Base-by-base conservation (phyloP, 2,888 invertebrate species). In the Hecatera dysodea region DNA sequence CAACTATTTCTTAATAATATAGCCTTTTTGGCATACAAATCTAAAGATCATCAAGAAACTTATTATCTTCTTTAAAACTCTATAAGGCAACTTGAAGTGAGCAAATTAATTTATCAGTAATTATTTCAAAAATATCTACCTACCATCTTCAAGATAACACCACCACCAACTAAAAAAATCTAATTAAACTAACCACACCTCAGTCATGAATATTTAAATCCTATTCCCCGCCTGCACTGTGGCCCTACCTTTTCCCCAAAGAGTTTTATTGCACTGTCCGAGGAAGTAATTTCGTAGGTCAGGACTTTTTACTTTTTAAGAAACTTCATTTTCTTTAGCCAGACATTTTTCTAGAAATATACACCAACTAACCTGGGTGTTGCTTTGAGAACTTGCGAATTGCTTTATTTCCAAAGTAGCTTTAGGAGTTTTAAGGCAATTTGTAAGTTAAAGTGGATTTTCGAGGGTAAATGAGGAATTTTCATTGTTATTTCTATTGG, bases 201-300 rank as follows among this genome's bases (percentile, higher is more conserved):
- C 15, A 8, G 22, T 71, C 46, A 73, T 77, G 70, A 68, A 67
- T 68, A 77, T 67, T 78, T 39, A 74, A 53, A 12, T 4, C n/a
- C 12, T 2, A 4, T 27, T 22, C 9, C 59, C 74, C 91, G 91
- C 93, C 78, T 2, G 0, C 69, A 83, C n/a, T 85, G 76, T 44
- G 69, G 72, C 93, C 90, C 61, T 82, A 78, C 89, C 84, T 85
- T 86, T 86, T 81, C 88, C 92, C 94, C 93, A 94, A 95, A 95
- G 94, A 95, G 94, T 95, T 95, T 94, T 95, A 95, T 95, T 94
- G 94, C 95, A 89, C 90, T 94, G 94, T 94, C 95, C 95, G 91
- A 91, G 93, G 93, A 95, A 95, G 95, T 94, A 95, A 95, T 95
- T 95, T 95, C 92, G 95, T 94, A 93, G 95, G 95, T 95, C 95